Base-by-base conservation (phyloP, 2,888 invertebrate genomes). In the Caenorhabditis becei region DNA sequence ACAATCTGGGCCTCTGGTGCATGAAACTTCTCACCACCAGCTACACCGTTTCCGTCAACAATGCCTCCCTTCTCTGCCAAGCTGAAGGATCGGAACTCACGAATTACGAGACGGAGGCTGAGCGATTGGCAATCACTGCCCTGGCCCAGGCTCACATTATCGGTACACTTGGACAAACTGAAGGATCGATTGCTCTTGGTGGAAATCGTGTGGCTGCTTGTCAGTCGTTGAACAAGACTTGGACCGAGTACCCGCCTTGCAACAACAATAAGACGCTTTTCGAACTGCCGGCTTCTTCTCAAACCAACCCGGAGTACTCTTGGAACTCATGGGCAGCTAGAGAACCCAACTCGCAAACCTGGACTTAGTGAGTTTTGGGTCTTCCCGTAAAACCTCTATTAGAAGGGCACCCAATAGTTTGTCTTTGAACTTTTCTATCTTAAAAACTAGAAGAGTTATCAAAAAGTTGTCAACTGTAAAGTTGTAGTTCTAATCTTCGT, bases 261-360 rank as follows among this genome's bases (percentile, higher is more conserved):
- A 54, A 54, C 28, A 53, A 63, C 24, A 8, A 14, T 1, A 56
- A 41, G 16, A 44, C 47, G 23, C 53, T 47, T 5, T 62, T 28
- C 35, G n/a, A 20, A n/a, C 24, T 72, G 8, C 71, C 71, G 1
- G 28, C 20, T 5, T 63, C 71, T 1, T 16, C 71, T 11, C 2
- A 20, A n/a, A 63, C 71, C 3, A 72, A 72, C 53, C 63, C 71
- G 3, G 47, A 35, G 11, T 63, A 61, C 35, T 20, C 62, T 3
- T 72, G 71, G 71, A 47, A 32, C 2, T 63, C 53, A 14, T 72
- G 71, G 71, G 71, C 63, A 18, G 7, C 8, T 10, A 18, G 24
- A 4, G 71, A 72, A 20, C 71, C 71, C 11, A 72, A 54, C 56
- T 16, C 20, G 11, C 37, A 35, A 16, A 8, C 28, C 20, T 72